Percentiles rank a stretch among this genome's conserved stretches.
phyloP scores from a whole-genome alignment of 2,113 vertebrate species.

The Ranitomeya imitator region DNA sequence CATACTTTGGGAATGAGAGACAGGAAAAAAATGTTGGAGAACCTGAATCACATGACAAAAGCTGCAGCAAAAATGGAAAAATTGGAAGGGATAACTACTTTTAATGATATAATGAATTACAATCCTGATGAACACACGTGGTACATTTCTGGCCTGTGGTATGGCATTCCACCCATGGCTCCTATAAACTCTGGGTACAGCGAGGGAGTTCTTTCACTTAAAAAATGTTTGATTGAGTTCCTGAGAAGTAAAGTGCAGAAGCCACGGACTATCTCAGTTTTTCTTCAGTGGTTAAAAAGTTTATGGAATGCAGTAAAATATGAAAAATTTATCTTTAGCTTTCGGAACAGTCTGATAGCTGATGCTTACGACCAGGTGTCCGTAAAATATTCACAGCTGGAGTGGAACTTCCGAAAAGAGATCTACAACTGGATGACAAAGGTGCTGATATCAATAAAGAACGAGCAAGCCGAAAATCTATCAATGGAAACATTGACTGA shows the following conservation, averaged over 20 bases:
- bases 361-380: constrained; percentile 58
- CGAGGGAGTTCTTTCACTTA: constrained; percentile 63
- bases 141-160: constrained; percentile 67
- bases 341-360: constrained; percentile 57
- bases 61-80: constrained; percentile 72
- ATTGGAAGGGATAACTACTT: constrained; percentile 60
- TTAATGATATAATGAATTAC: constrained; percentile 66
- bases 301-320: constrained; percentile 60
- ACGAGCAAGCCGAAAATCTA: constrained; percentile 23
- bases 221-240: constrained; percentile 64
- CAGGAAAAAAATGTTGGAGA: constrained; percentile 67
- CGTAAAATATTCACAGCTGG: constrained; percentile 62
- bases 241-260: constrained; percentile 60
- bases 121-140: constrained; percentile 45
- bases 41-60: constrained; percentile 70
- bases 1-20: constrained; percentile 70
- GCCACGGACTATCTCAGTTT: constrained; percentile 60
- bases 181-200: constrained; percentile 65
- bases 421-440: constrained; percentile 66
- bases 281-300: constrained; percentile 63
- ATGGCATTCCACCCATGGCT: constrained; percentile 61
- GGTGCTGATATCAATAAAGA: constrained; percentile 62
- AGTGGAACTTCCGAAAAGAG: constrained; percentile 62
- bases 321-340: constrained; percentile 59
- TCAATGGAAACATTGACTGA: neutral